Evolutionary conservation across 2,797 vertebrate genomes (phyloP).

Genomic region (Muraenolepis orangiensis): DNA sequence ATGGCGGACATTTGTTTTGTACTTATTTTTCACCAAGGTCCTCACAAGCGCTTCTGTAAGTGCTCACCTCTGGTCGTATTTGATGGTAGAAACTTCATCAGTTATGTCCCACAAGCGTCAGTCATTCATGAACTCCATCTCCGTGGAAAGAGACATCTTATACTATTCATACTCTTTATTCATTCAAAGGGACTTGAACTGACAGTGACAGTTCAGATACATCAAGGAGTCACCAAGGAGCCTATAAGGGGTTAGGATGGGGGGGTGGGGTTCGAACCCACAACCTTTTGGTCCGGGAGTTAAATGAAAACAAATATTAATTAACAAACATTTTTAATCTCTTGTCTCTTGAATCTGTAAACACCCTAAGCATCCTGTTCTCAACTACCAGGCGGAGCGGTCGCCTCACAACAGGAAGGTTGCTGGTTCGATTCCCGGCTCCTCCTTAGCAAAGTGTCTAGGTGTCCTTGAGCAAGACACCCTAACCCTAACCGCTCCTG

Average conservation of each 20-base stretch:
- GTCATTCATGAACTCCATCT: background rate
- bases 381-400: no score
- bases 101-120: background rate
- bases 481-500: no score
- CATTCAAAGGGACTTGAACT: background rate
- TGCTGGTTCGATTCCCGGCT: no score
- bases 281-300: background rate
- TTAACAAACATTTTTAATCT: no score
- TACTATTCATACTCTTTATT: background rate
- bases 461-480: no score
- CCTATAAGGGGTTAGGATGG: background rate
- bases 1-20: slow-evolving; percentile 42
- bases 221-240: background rate
- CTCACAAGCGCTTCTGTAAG: slow-evolving; percentile 53
- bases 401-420: no score
- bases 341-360: no score
- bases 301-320: no score
- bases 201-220: background rate
- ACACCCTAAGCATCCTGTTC: background rate
- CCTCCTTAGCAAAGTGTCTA: no score
- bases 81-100: background rate
- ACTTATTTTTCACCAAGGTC: slow-evolving; percentile 26
- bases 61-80: background rate
- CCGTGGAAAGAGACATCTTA: background rate
- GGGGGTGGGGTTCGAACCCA: background rate